These are phyloP conservation scores for Eretmocerus hayati DNA, from an alignment of 2,888 invertebrate genomes.

Conservation along the genomic window DNA sequence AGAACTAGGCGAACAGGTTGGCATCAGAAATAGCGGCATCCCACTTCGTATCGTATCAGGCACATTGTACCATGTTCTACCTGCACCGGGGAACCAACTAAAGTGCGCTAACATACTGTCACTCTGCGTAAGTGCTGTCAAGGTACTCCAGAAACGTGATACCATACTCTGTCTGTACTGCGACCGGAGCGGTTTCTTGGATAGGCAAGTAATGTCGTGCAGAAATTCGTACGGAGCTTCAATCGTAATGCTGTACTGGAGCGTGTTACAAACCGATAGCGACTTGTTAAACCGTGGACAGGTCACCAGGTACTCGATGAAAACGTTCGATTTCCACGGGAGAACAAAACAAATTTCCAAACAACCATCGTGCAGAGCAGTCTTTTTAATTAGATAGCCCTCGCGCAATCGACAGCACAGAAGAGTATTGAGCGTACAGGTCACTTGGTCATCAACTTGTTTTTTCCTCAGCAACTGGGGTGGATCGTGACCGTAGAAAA, in stretches of 20 bases:
- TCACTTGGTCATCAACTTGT: conserved; percentile 59
- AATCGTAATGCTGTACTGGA: conserved; percentile 47
- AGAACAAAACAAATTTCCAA: conserved; percentile 60
- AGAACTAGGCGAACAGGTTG: conserved; percentile 42
- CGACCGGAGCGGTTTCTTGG: conserved; percentile 58
- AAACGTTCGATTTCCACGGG: conserved; percentile 67
- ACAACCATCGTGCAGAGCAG: conserved; percentile 50
- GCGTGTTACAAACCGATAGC: conserved; percentile 38
- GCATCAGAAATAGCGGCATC: conserved; percentile 60
- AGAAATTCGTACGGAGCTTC: conserved; percentile 66
- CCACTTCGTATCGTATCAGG: conserved; percentile 66
- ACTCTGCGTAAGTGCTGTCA: conserved; percentile 59
- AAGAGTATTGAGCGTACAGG: conserved; percentile 57
- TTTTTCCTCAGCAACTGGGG: conserved; percentile 55
- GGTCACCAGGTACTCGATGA: conserved; percentile 59
- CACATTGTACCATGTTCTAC: conserved; percentile 57
- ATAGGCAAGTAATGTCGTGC: conserved; percentile 63
- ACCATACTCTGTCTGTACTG: conserved; percentile 61
- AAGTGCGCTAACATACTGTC: conserved; percentile 64
- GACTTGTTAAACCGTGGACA: conserved; percentile 55
- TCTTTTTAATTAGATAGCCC: conserved; percentile 58
- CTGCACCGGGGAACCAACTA: conserved; percentile 57
- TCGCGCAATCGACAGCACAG: conserved; percentile 68
- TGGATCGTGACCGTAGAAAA: conserved; percentile 53
- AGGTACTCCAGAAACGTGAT: conserved; percentile 58